These are phyloP conservation scores for Nesidiocoris tenuis DNA, from an alignment of 2,888 invertebrate genomes.

Conservation along the genomic window DNA sequence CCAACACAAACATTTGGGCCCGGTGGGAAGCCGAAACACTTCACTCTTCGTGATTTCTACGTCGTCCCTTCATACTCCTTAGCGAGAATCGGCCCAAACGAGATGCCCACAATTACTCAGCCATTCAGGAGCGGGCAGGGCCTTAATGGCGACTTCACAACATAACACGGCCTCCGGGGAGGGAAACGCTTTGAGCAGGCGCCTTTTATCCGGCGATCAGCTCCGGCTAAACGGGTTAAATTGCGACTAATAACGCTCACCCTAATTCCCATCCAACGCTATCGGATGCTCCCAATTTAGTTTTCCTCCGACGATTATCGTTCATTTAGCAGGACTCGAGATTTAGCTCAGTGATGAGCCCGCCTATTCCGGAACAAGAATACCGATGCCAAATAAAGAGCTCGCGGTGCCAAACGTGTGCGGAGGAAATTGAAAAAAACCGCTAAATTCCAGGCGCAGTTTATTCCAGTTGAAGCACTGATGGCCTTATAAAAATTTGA, in stretches of 20 bases:
- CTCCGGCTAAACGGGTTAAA: slow-evolving; percentile 9
- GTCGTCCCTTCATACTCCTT: slow-evolving; percentile 3
- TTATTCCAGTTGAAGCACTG: too few species aligned
- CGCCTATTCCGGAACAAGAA: too few species aligned
- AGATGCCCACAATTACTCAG: slow-evolving; percentile 17
- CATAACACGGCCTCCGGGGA: neutral
- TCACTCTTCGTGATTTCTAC: neutral
- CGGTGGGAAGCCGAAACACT: slow-evolving; percentile 6
- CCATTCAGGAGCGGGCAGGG: neutral
- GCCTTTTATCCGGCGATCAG: slow-evolving; percentile 11
- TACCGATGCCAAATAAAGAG: too few species aligned
- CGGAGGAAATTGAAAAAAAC: too few species aligned
- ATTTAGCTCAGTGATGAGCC: too few species aligned
- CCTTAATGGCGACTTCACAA: slow-evolving; percentile 18
- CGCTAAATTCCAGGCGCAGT: too few species aligned
- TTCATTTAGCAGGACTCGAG: too few species aligned
- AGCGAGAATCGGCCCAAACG: neutral
- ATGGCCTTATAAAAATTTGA: too few species aligned
- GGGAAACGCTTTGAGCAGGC: slow-evolving; percentile 8
- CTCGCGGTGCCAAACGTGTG: too few species aligned
- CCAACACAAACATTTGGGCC: neutral
- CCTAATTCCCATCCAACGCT: slow-evolving; percentile 15
- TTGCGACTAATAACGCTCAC: slow-evolving; percentile 13
- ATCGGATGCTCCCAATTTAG: slow-evolving; percentile 5
- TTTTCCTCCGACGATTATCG: too few species aligned